Conservation (phyloP, 2,888 invertebrate genomes). For the Chironomus riparius region DNA sequence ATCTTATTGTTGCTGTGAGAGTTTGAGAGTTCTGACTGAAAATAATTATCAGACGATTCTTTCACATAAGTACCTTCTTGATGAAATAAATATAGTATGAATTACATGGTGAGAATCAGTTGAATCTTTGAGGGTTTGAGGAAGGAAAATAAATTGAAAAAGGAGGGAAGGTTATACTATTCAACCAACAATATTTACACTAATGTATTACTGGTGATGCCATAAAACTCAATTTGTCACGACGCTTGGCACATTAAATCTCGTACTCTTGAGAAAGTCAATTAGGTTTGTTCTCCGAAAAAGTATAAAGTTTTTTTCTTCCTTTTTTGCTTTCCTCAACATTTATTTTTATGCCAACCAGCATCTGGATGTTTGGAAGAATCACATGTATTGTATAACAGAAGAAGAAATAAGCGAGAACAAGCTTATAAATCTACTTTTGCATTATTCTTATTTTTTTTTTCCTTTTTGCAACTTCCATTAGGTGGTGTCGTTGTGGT, state of each 20-base stretch:
- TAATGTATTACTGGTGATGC: neutral
- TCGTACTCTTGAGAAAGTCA: neutral
- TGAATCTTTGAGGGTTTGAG: too few relatives aligned
- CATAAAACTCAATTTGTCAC: constrained; percentile 21
- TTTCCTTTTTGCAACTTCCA: neutral
- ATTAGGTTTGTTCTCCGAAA: neutral
- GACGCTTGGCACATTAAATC: constrained; percentile 4
- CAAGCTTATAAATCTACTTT: neutral
- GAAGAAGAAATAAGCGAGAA: neutral
- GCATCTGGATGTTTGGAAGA: neutral
- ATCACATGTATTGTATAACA: too few relatives aligned
- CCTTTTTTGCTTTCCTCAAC: too few relatives aligned
- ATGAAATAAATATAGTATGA: too few relatives aligned
- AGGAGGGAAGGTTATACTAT: neutral
- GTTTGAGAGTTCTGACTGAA: neutral
- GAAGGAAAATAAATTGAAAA: neutral
- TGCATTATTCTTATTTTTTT: neutral
- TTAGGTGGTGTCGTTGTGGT: neutral
- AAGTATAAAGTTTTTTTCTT: neutral
- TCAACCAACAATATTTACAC: neutral
- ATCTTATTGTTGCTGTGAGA: neutral
- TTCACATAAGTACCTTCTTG: too few relatives aligned
- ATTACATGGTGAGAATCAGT: too few relatives aligned
- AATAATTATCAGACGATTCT: constrained; percentile 8
- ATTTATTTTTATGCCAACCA: neutral